Evolutionary conservation across 1,140 invertebrate genomes (phyloP), one percentile per base, ranked within the genome.

Genomic region (Bombus turneri): DNA sequence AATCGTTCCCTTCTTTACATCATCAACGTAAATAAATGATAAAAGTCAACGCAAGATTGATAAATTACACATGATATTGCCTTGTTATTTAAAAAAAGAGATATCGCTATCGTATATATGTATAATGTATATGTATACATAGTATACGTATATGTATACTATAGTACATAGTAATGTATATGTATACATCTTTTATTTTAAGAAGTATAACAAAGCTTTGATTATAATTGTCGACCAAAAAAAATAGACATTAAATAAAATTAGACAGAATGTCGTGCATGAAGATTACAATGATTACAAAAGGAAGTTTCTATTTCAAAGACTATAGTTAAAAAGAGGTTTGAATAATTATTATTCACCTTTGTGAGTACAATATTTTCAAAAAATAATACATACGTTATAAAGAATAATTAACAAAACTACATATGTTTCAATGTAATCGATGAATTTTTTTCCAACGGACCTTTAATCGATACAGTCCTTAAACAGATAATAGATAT

Each of bases 1-100:
- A 31, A 86, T 80, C 43, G 62, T 80, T 81, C 57, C 47, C 66
- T 81, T 62, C 64, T 79, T 88, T 31, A 81, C n/a, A 87, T 41
- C n/a, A 79, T 86, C 34, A 37, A 66, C 18, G 22, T 77, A 53
- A 6, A 41, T 37, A 25, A 66, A 34, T 53, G 5, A 0, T 53
- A 53, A 53, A 53, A 53, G 47, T 64, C 25, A 41, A 75, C 6
- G 64, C 41, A 39, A 86, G 85, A 53, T 53, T 53, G 5, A 53
- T 53, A 22, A 53, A 53, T 53, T n/a, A 22, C 25, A 39, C n/a
- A 66, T 53, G 41, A 88, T 72, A 64, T 83, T 79, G 76, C 81
- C 80, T 88, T 86, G 34, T 78, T 79, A 34, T 68, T 4, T 53
- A 3, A 78, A 25, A 34, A 1, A 69, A 53, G 28, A 69, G 1